A percentile compares a stretch with the other conserved stretches of the same genome.
Conservation (phyloP, 2,113 vertebrate genomes). For the Trachemys scripta region DNA sequence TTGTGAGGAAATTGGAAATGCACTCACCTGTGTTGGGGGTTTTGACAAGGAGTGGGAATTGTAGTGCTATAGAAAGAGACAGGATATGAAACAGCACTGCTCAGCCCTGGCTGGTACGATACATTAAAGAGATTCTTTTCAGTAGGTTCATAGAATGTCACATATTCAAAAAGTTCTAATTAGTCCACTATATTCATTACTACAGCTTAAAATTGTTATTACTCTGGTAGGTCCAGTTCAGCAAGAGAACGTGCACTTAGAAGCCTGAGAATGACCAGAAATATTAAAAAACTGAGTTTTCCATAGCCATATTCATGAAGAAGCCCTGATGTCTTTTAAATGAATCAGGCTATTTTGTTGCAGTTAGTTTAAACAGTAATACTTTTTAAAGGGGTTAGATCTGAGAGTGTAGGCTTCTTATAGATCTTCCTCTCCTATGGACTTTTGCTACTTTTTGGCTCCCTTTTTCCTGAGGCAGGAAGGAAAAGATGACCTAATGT, state of each 20-base stretch:
- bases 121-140: neutral
- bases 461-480: neutral
- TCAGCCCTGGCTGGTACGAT: neutral
- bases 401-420: neutral
- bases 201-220: neutral
- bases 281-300: neutral
- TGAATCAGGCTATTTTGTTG: constrained; percentile 1
- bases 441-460: neutral
- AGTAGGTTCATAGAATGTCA: neutral
- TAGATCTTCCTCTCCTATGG: neutral
- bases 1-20: neutral
- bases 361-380: neutral
- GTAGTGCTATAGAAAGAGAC: neutral
- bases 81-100: neutral
- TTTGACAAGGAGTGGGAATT: neutral
- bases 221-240: neutral
- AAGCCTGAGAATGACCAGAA: constrained; percentile 13
- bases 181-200: neutral
- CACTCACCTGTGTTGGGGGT: neutral
- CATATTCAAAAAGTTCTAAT: neutral
- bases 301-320: neutral
- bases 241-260: neutral
- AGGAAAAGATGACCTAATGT: neutral
- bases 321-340: neutral
- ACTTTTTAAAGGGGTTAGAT: neutral